Conservation (phyloP, 2,797 vertebrate species). For the Glossophaga mutica region DNA sequence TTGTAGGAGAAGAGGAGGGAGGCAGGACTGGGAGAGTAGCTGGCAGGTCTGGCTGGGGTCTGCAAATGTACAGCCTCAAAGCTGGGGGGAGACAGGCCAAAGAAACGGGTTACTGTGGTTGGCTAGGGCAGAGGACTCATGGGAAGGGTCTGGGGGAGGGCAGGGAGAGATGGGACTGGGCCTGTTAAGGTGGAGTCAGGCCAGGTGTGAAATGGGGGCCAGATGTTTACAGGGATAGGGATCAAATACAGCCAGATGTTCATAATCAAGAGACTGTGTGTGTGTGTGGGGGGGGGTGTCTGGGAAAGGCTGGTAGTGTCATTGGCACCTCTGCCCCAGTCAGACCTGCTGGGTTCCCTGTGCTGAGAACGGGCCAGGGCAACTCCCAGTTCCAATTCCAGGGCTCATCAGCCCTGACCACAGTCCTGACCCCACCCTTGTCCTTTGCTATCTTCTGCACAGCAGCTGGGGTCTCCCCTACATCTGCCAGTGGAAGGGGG, state of each 20-base stretch:
- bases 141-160: not conserved
- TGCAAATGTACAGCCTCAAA: not conserved
- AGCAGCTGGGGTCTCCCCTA: not conserved
- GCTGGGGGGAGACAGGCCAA: not conserved
- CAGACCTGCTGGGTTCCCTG: slow-evolving; percentile 50
- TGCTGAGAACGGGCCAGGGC: slow-evolving; percentile 36
- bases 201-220: not conserved
- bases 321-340: slow-evolving; percentile 30
- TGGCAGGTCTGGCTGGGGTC: not conserved
- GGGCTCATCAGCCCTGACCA: not conserved
- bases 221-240: not conserved
- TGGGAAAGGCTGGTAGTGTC: slow-evolving; percentile 20
- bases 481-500: not conserved
- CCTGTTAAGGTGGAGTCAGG: not conserved
- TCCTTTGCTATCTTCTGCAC: not conserved
- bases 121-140: not conserved
- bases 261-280: not conserved
- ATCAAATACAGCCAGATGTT: not conserved
- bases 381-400: slow-evolving; percentile 36
- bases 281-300: not conserved
- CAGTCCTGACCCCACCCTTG: slow-evolving; percentile 23
- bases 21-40: not conserved
- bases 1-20: not conserved
- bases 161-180: not conserved
- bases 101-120: not conserved